phyloP scores from a whole-genome alignment of 2,113 vertebrate genomes.

The Cephalopholis sonnerati region DNA sequence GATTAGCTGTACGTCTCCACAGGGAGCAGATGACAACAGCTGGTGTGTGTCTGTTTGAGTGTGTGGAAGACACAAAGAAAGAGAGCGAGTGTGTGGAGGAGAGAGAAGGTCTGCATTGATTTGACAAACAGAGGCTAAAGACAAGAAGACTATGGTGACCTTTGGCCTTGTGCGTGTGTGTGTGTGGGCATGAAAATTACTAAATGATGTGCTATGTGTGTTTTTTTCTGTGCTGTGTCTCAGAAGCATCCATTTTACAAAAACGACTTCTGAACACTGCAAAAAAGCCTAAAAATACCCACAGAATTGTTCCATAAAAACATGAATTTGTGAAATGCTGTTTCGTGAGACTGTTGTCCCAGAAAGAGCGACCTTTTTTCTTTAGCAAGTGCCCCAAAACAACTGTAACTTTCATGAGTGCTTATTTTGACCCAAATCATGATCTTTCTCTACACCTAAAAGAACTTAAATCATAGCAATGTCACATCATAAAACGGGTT shows the following conservation, averaged over 20 bases:
- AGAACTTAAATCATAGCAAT: no score
- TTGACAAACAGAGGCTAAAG: slow-evolving; percentile 73
- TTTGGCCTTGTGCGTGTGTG: slow-evolving; percentile 64
- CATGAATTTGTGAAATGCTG: not conserved
- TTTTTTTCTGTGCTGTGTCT: not conserved
- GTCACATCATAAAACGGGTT: no score
- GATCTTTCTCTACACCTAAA: not conserved
- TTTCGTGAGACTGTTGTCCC: not conserved
- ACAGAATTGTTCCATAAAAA: no score
- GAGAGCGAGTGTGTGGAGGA: not conserved
- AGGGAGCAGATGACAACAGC: slow-evolving; percentile 46
- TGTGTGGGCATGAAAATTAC: slow-evolving; percentile 14
- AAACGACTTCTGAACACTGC: not conserved
- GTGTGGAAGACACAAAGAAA: not conserved
- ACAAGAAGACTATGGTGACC: slow-evolving; percentile 66
- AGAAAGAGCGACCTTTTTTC: not conserved
- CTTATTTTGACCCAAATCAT: not conserved
- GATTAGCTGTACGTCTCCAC: slow-evolving; percentile 66
- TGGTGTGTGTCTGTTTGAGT: slow-evolving; percentile 20
- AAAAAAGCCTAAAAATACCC: not conserved
- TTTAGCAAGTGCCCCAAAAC: not conserved
- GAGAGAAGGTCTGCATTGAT: slow-evolving; percentile 50
- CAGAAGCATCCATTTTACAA: not conserved
- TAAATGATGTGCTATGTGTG: slow-evolving; percentile 1
- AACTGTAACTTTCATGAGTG: no score